Evolutionary conservation across 1,140 invertebrate species (phyloP), one percentile per base, ranked within the genome.

Genomic region (Lucilia sericata): DNA sequence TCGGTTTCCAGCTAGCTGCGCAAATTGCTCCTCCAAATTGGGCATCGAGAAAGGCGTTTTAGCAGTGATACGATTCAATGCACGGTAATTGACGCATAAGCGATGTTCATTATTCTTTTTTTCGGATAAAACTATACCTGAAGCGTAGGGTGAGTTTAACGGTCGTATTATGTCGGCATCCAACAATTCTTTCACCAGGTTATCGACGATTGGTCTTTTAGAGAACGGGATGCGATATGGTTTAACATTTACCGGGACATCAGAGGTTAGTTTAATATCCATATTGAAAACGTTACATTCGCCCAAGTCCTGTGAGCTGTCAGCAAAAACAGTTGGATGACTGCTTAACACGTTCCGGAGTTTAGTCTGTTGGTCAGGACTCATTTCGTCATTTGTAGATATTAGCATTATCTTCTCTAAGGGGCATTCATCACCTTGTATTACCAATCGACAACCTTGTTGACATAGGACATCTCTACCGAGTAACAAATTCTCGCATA

Each of bases 21-120:
- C 87, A 17, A 93, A 85, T 21, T 88, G 88, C 36, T 92, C 88
- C 19, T 91, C 90, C 55, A 94, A 89, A 21, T 89, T 87, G 5
- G 92, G 92, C 36, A 94, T 85, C 12, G 93, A 93, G 86, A 91
- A 94, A 65, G 85, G 86, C 86, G 93, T 92, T 51, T 87, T 88
- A 42, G 89, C 86, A 9, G 90, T 91, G 14, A 87, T 86, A 51
- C 89, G 86, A 85, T 92, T 92, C 49, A 92, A 70, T 17, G 30
- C n/a, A 17, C 85, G 51, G 70, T 76, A 87, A 84, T 87, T 85
- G n/a, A 87, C 83, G 82, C 83, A 85, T 49, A 87, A 82, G 14
- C 87, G 70, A 25, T 84, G 47, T 82, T 87, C 78, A 1, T 76
- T 84, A 55, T 85, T 85, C 42, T 87, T 87, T 65, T 91, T 91